Conservation (phyloP, 2,888 invertebrate genomes). For the Rhopalosiphum nymphaeae region DNA sequence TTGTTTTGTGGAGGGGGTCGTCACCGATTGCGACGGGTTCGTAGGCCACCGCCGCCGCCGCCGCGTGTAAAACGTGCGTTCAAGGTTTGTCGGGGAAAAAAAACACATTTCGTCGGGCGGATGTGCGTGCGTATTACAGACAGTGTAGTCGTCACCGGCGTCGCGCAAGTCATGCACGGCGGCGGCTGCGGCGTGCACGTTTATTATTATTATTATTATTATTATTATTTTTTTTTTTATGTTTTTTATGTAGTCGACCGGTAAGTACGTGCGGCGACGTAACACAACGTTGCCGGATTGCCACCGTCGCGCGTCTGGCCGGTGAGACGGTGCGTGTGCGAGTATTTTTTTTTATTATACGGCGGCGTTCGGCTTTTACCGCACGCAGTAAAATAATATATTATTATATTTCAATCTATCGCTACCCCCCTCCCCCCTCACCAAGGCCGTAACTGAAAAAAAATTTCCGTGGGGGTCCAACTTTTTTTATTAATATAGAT, state of each 20-base stretch:
- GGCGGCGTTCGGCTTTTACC: not conserved
- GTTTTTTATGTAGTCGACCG: constrained; percentile 52
- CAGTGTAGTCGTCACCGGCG: constrained; percentile 14
- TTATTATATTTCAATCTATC: not conserved
- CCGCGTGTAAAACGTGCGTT: constrained; percentile 24
- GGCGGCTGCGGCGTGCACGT: constrained; percentile 40
- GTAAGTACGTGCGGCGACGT: not conserved
- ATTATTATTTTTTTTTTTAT: constrained; percentile 6
- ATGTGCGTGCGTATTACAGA: constrained; percentile 51
- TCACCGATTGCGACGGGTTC: constrained; percentile 35
- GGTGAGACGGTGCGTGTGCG: not conserved
- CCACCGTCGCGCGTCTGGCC: not conserved
- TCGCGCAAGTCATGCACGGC: constrained; percentile 58
- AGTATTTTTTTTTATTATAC: not conserved
- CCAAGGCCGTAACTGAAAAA: too few species aligned
- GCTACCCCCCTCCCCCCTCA: not conserved
- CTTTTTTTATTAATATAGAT: too few species aligned
- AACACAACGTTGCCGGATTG: constrained; percentile 52
- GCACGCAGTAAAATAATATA: not conserved
- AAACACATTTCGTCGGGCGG: constrained; percentile 47
- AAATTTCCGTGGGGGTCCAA: too few species aligned
- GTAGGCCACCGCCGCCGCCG: constrained; percentile 37
- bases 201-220: constrained; percentile 32
- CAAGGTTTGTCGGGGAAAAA: constrained; percentile 50
- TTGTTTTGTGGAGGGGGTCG: constrained; percentile 29